phyloP scores from a whole-genome alignment of 2,113 vertebrate species.

The Sinocyclocheilus anophthalmus region DNA sequence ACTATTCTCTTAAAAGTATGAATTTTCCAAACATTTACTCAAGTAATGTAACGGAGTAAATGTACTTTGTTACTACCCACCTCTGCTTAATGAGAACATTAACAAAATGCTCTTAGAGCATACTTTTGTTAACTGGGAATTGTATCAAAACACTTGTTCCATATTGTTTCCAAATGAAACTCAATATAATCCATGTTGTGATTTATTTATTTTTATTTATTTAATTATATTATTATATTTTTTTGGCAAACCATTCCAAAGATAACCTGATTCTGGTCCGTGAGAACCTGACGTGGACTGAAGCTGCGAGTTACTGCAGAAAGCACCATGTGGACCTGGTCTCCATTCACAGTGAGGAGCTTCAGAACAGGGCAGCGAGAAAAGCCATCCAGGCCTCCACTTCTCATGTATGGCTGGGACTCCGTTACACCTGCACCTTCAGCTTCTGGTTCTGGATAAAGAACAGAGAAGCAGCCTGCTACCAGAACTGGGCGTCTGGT shows the following conservation, averaged over 20 bases:
- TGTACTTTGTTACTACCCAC: too few relatives aligned
- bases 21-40: too few relatives aligned
- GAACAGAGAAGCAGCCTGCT: conserved; percentile 53
- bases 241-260: conserved; percentile 19
- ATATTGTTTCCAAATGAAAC: too few relatives aligned
- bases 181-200: too few relatives aligned
- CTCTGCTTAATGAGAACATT: too few relatives aligned
- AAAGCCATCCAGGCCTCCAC: conserved; percentile 57
- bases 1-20: too few relatives aligned
- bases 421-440: conserved; percentile 67
- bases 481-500: conserved; percentile 67
- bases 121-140: too few relatives aligned
- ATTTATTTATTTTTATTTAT: too few relatives aligned
- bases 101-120: too few relatives aligned
- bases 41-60: too few relatives aligned
- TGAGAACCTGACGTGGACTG: conserved; percentile 68
- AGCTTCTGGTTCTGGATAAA: conserved; percentile 71
- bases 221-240: neutral
- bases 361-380: conserved; percentile 42
- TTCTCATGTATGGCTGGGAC: conserved; percentile 65
- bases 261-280: conserved; percentile 63
- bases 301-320: conserved; percentile 70
- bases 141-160: too few relatives aligned
- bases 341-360: conserved; percentile 52
- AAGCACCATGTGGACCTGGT: conserved; percentile 63